Conservation (phyloP, 1,140 invertebrate species). For the Rhynchophorus ferrugineus region DNA sequence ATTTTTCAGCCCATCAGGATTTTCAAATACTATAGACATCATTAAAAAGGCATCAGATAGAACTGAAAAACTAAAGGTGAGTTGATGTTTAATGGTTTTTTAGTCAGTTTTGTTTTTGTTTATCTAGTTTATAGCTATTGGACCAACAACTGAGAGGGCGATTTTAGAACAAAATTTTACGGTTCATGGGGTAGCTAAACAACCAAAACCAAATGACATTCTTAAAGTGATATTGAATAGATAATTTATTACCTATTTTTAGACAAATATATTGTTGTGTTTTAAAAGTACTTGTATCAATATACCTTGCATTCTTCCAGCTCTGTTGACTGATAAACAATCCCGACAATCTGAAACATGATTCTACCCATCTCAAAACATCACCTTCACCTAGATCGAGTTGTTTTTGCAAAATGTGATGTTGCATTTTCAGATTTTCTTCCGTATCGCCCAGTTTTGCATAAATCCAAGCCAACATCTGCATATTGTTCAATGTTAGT, state of each 20-base stretch:
- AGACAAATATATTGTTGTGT: neutral
- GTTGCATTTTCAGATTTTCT: slow-evolving; percentile 27
- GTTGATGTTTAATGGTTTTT: slow-evolving; percentile 3
- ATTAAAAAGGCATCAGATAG: slow-evolving; percentile 28
- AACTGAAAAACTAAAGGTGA: slow-evolving; percentile 31
- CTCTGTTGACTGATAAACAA: slow-evolving; percentile 28
- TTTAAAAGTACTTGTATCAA: neutral
- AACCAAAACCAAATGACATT: slow-evolving; percentile 38
- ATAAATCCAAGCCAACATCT: slow-evolving; percentile 37
- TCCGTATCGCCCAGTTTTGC: slow-evolving; percentile 25
- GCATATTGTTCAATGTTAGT: slow-evolving; percentile 33
- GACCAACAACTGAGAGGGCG: slow-evolving; percentile 41
- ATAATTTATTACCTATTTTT: neutral
- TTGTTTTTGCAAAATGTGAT: slow-evolving; percentile 30
- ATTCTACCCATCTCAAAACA: slow-evolving; percentile 31
- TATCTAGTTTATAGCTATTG: slow-evolving; percentile 42
- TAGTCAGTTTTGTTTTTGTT: neutral
- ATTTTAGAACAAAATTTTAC: slow-evolving; percentile 35
- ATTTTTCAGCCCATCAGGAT: slow-evolving; percentile 46
- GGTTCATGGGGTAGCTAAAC: slow-evolving; percentile 33
- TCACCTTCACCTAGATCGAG: slow-evolving; percentile 27
- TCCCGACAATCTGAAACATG: slow-evolving; percentile 30
- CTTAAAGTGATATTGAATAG: slow-evolving; percentile 24
- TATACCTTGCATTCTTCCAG: slow-evolving; percentile 30
- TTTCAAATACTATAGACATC: slow-evolving; percentile 25